phyloP scores from a whole-genome alignment of 1,140 invertebrate species.

The Cyphomyrmex costatus region DNA sequence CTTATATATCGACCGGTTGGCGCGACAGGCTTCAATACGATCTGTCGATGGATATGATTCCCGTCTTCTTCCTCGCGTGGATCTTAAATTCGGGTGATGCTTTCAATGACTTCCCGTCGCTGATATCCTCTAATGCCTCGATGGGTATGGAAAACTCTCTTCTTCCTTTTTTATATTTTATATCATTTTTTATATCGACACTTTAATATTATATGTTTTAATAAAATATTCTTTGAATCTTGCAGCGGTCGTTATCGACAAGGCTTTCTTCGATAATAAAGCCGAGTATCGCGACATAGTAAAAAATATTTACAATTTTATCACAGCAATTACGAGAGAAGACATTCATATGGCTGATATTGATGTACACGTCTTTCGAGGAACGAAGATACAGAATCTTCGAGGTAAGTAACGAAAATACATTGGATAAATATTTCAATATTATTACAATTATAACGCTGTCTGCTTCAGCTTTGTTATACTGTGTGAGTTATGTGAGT shows the following conservation, averaged over 20 bases:
- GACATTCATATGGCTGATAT: slow-evolving; percentile 89
- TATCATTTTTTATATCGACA: not conserved
- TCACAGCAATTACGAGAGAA: slow-evolving; percentile 88
- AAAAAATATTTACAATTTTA: slow-evolving; percentile 88
- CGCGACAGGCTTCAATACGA: slow-evolving; percentile 25
- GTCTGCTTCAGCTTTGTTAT: not conserved
- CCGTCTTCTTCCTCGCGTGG: slow-evolving; percentile 77
- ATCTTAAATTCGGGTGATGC: slow-evolving; percentile 53
- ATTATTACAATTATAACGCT: not conserved
- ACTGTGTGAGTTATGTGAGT: not conserved
- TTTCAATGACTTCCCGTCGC: slow-evolving; percentile 89
- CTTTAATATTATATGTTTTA: not conserved
- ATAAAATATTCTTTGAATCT: slow-evolving; percentile 23
- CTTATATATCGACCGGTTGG: slow-evolving; percentile 60
- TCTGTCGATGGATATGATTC: slow-evolving; percentile 63
- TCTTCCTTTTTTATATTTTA: not conserved
- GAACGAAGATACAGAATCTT: slow-evolving; percentile 89
- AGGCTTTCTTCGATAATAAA: slow-evolving; percentile 76
- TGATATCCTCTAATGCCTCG: slow-evolving; percentile 90
- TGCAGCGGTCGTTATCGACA: slow-evolving; percentile 81
- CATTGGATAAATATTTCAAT: slow-evolving; percentile 4
- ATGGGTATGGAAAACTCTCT: slow-evolving; percentile 87
- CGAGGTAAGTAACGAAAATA: slow-evolving; percentile 87
- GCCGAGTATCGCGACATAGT: slow-evolving; percentile 87
- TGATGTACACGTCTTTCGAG: slow-evolving; percentile 89